A percentile compares a stretch with the other conserved stretches of the same genome.
Evolutionary conservation across 2,888 invertebrate species (phyloP).

Genomic region (Galerucella calmariensis): DNA sequence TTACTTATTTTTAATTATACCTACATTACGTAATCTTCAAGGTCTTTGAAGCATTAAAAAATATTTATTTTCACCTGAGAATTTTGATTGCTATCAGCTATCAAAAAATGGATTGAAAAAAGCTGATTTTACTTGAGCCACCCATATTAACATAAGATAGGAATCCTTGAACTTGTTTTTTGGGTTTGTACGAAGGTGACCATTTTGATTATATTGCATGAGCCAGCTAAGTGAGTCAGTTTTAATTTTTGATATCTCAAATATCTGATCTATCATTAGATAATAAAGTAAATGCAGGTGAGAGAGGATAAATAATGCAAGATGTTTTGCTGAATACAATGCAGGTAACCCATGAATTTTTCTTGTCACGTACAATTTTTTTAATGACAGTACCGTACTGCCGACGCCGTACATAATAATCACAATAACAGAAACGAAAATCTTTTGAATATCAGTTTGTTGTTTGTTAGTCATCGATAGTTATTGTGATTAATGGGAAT

Average conservation of each 20-base stretch:
- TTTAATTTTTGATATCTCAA: background rate
- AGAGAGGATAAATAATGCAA: background rate
- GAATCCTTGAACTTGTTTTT: background rate
- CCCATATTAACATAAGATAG: background rate
- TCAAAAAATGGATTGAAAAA: too few relatives aligned
- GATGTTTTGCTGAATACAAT: background rate
- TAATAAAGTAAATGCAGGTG: slow-evolving; percentile 4
- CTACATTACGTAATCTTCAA: background rate
- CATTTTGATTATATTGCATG: background rate
- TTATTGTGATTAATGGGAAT: slow-evolving; percentile 2
- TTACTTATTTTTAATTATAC: slow-evolving; percentile 1
- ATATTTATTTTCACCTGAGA: background rate
- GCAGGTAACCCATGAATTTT: background rate
- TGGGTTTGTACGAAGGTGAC: background rate
- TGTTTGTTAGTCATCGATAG: slow-evolving; percentile 16
- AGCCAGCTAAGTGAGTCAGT: background rate
- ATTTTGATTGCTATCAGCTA: background rate
- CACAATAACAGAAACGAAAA: background rate
- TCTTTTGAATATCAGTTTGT: slow-evolving; percentile 14
- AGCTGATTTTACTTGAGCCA: too few relatives aligned
- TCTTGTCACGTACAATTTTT: slow-evolving; percentile 5
- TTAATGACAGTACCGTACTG: background rate
- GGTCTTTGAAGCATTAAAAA: background rate
- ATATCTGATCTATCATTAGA: background rate
- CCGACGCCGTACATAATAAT: background rate